Evolutionary conservation across 2,888 invertebrate genomes (phyloP), one percentile per base, ranked within the genome.

Genomic region (Fragum sueziense): DNA sequence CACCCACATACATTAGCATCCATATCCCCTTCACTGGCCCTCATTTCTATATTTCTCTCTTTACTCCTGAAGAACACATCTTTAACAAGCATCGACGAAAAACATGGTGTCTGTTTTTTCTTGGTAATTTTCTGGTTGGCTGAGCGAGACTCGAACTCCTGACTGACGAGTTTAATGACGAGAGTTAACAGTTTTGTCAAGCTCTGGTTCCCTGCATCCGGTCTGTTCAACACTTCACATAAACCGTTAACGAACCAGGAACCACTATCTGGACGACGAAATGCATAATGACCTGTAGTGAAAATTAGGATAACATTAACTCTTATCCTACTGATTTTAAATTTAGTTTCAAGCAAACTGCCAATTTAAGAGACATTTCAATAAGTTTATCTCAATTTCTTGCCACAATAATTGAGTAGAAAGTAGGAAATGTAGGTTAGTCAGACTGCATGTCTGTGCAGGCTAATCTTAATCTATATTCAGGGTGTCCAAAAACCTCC

Each of bases 41-140:
- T 34, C 41, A 22, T 33, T 41, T 65, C 41, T n/a, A 41, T 2
- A 22, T 20, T 25, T 14, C 34, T 33, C 52, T 29, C 61, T 27
- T 41, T 71, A 0, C 11, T 72, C 51, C 70, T 77, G 34, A 87
- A 82, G 62, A 81, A 86, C 33, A 87, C 47, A 69, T 87, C 87
- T 78, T 86, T 88, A 3, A 86, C 83, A 20, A 88, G 81, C 87
- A 87, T 88, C n/a, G 85, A 85, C 52, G 83, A 82, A 22, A 86
- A 83, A 70, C 87, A 87, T 27, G 87, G 86, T 11, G 84, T 86
- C 70, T 88, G 88, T 74, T 88, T 86, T 79, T 87, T 88, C 9
- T 68, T 76, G 20, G 87, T 78, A 54, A 78, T 80, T 54, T 67
- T 70, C 22, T 69, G 22, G 69, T 84, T 78, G 3, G 34, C 59